Percentiles rank a stretch among this genome's conserved stretches.
Evolutionary conservation across 2,888 invertebrate genomes (phyloP).

Genomic region (Stenodera caucasica): DNA sequence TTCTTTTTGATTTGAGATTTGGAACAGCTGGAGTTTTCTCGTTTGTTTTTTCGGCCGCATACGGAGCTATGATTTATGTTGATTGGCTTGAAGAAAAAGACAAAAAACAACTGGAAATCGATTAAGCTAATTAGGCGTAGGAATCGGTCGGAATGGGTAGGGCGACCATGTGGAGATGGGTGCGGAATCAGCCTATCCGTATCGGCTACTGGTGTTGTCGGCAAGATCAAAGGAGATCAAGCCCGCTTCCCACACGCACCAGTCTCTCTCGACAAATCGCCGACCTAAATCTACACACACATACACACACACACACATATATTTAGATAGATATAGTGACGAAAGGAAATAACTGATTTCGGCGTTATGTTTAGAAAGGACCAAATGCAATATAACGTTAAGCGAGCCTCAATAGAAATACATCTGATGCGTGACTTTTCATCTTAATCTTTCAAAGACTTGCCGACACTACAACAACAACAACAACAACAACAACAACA

Average conservation of each 20-base stretch:
- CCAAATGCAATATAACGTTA: constrained; percentile 35
- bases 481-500: constrained; percentile 14
- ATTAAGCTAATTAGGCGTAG: constrained; percentile 7
- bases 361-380: constrained; percentile 35
- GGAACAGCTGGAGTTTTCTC: no score
- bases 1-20: no score
- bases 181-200: constrained; percentile 28
- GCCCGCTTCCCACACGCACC: constrained; percentile 46
- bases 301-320: not conserved
- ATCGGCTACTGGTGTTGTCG: constrained; percentile 39
- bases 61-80: constrained; percentile 1
- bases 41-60: no score
- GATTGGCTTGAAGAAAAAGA: not conserved
- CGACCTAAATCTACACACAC: constrained; percentile 41
- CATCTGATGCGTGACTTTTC: constrained; percentile 49
- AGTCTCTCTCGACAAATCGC: constrained; percentile 40
- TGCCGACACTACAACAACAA: constrained; percentile 32
- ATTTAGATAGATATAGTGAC: constrained; percentile 30
- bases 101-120: not conserved
- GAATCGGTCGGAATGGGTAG: not conserved
- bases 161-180: constrained; percentile 20
- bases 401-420: constrained; percentile 39
- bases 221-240: constrained; percentile 45
- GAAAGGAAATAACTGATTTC: constrained; percentile 41
- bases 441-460: constrained; percentile 47